phyloP scores from a whole-genome alignment of 1,140 invertebrate species.

The Zaprionus camerounensis region DNA sequence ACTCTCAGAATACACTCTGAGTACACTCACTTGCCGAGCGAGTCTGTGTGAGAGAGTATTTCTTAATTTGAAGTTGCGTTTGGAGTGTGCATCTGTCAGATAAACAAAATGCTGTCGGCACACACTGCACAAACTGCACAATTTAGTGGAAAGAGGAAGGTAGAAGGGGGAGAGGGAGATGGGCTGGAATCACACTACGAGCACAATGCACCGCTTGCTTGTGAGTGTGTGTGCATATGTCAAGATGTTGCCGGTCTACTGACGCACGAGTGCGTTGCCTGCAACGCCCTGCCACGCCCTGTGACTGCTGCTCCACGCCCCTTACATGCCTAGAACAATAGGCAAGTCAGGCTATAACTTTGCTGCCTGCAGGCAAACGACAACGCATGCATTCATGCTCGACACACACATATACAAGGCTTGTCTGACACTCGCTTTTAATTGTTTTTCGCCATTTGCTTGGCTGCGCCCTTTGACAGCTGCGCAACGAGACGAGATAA shows the following conservation, averaged over 20 bases:
- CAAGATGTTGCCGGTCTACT: constrained; percentile 65
- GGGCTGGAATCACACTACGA: constrained; percentile 10
- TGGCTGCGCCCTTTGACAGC: constrained; percentile 63
- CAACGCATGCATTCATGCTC: constrained; percentile 60
- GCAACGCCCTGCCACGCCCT: constrained; percentile 3
- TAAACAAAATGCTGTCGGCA: constrained; percentile 24
- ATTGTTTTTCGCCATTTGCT: constrained; percentile 71
- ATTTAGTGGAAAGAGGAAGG: constrained; percentile 32
- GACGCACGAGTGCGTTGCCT: constrained; percentile 44
- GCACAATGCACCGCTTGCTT: constrained; percentile 31
- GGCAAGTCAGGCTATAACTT: constrained; percentile 50
- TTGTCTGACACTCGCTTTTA: constrained; percentile 36
- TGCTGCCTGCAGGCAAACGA: constrained; percentile 43
- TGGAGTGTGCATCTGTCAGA: constrained; percentile 28
- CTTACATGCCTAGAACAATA: constrained; percentile 53
- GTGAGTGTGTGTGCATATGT: constrained; percentile 51
- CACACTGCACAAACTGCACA: constrained; percentile 46
- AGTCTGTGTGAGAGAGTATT: constrained; percentile 1
- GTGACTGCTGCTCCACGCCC: constrained; percentile 1
- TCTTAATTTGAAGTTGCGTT: constrained; percentile 46
- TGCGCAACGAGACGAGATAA: constrained; percentile 55
- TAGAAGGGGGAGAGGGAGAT: no score
- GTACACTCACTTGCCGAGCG: background rate
- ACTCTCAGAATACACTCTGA: background rate
- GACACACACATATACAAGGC: background rate